Evolutionary conservation across 2,888 invertebrate species (phyloP).

Genomic region (Drosophila demipolita): DNA sequence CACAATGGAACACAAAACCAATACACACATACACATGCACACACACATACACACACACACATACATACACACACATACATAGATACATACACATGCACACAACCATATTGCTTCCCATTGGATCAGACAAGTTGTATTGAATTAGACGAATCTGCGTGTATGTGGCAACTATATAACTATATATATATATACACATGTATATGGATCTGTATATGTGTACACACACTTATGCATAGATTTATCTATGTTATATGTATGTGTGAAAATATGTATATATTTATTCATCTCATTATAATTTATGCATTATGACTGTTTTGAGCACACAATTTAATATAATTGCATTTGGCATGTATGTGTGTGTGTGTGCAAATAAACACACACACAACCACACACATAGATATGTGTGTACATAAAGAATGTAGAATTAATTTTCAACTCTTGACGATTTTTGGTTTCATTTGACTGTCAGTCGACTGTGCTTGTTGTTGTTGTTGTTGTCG

Average conservation of each 20-base stretch:
- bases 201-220: neutral
- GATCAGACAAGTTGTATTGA: neutral
- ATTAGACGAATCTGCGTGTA: neutral
- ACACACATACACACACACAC: neutral
- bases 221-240: neutral
- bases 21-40: neutral
- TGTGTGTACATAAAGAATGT: neutral
- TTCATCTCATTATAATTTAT: constrained; percentile 30
- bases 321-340: constrained; percentile 41
- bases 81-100: neutral
- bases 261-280: neutral
- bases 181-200: neutral
- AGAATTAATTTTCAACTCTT: neutral
- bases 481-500: neutral
- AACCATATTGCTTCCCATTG: neutral
- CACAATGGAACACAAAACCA: neutral
- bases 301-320: constrained; percentile 23
- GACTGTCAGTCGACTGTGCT: neutral
- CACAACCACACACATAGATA: neutral
- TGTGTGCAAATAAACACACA: neutral
- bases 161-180: neutral
- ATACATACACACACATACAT: neutral
- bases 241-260: neutral
- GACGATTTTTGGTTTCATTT: constrained; percentile 1
- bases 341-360: neutral